These are phyloP conservation scores for Agrotis clavis DNA, from an alignment of 2,888 invertebrate genomes.

Conservation along the genomic window DNA sequence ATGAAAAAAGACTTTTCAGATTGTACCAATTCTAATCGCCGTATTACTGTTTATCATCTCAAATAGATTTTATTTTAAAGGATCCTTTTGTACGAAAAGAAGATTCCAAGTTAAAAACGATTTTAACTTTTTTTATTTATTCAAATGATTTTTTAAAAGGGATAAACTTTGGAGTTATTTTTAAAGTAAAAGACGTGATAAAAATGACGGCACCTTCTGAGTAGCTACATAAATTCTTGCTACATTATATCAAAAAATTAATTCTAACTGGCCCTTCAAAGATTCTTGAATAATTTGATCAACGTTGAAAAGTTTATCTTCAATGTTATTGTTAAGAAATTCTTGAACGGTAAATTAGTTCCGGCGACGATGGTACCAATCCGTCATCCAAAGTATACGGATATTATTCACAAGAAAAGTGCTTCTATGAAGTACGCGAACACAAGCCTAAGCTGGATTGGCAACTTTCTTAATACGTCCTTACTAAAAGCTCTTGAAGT, in stretches of 20 bases:
- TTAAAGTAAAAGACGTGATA: conserved; percentile 47
- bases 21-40: conserved; percentile 33
- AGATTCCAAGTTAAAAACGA: conserved; percentile 12
- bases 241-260: conserved; percentile 21
- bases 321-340: conserved; percentile 56
- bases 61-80: conserved; percentile 14
- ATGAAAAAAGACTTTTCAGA: conserved; percentile 26
- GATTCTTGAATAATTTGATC: conserved; percentile 58
- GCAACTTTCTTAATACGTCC: conserved; percentile 76
- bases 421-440: conserved; percentile 74
- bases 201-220: conserved; percentile 29
- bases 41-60: conserved; percentile 30
- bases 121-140: conserved; percentile 26
- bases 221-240: conserved; percentile 27
- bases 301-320: conserved; percentile 50
- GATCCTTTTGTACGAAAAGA: conserved; percentile 19
- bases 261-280: conserved; percentile 51
- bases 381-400: conserved; percentile 68
- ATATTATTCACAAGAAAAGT: conserved; percentile 74
- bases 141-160: conserved; percentile 31
- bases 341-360: conserved; percentile 58
- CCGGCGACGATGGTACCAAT: conserved; percentile 70
- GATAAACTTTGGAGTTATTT: conserved; percentile 39
- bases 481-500: conserved; percentile 42
- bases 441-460: conserved; percentile 67